Evolutionary conservation across 2,797 vertebrate species (phyloP).

Genomic region (Cuniculus paca): DNA sequence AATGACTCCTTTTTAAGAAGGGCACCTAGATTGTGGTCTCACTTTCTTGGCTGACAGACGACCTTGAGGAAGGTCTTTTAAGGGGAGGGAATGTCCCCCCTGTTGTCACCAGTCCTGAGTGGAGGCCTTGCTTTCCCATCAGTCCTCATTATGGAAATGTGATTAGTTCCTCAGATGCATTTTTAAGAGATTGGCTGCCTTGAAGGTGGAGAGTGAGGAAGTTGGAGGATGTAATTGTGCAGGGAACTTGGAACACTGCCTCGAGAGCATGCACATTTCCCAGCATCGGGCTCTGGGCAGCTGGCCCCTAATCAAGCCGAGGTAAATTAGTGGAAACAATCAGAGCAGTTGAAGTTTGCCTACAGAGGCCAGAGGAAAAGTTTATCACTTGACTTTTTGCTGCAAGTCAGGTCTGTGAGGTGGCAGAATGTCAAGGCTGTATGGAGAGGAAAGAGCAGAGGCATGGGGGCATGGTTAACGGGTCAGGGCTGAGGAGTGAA

Average conservation of each 20-base stretch:
- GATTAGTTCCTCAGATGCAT: neutral
- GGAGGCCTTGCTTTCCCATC: neutral
- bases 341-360: neutral
- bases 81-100: neutral
- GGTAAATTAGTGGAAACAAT: neutral
- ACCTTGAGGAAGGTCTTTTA: neutral
- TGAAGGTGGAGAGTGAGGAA: neutral
- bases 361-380: neutral
- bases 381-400: neutral
- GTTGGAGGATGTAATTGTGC: neutral
- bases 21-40: neutral
- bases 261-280: neutral
- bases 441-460: too few relatives aligned
- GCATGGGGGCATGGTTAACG: fast-evolving
- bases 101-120: neutral
- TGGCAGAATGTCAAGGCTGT: neutral
- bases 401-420: neutral
- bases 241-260: fast-evolving
- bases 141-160: neutral
- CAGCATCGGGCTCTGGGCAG: neutral
- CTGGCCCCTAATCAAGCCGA: neutral
- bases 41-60: neutral
- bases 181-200: neutral
- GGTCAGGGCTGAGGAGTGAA: neutral
- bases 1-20: neutral